These are phyloP conservation scores for Neoarius graeffei DNA, from an alignment of 2,113 vertebrate species.

Conservation along the genomic window DNA sequence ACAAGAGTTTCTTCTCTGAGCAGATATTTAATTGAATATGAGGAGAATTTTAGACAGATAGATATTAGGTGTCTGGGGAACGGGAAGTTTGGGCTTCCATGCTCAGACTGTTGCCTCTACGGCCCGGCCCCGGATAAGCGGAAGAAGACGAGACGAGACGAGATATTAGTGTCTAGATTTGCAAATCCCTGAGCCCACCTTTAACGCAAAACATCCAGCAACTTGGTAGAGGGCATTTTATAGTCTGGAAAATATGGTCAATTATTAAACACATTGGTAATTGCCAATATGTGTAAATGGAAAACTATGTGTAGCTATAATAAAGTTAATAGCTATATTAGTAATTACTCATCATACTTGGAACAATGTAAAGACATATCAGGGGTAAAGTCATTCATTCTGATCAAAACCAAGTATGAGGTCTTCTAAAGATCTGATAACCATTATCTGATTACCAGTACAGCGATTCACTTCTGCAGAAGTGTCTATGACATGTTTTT, in stretches of 20 bases:
- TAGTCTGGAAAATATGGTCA: slow-evolving; percentile 7
- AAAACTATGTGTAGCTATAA: slow-evolving; percentile 27
- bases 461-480: slow-evolving; percentile 50
- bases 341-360: neutral
- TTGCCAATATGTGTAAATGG: neutral
- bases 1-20: neutral
- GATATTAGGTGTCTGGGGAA: too few species aligned
- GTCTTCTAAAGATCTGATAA: slow-evolving; percentile 35
- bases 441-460: slow-evolving; percentile 42
- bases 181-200: neutral
- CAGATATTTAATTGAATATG: neutral
- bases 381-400: slow-evolving; percentile 31
- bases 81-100: too few species aligned
- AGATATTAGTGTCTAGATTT: neutral
- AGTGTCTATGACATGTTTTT: slow-evolving; percentile 31
- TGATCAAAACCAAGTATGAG: slow-evolving; percentile 28
- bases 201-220: neutral
- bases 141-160: too few species aligned
- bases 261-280: neutral
- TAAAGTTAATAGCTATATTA: neutral
- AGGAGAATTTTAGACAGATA: neutral
- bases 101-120: too few species aligned
- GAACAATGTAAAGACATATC: slow-evolving; percentile 2
- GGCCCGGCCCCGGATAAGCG: too few species aligned
- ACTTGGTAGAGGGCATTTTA: neutral